A percentile compares a stretch with the other conserved stretches of the same genome.
phyloP scores from a whole-genome alignment of 2,113 vertebrate genomes.

The Athene cunicularia region DNA sequence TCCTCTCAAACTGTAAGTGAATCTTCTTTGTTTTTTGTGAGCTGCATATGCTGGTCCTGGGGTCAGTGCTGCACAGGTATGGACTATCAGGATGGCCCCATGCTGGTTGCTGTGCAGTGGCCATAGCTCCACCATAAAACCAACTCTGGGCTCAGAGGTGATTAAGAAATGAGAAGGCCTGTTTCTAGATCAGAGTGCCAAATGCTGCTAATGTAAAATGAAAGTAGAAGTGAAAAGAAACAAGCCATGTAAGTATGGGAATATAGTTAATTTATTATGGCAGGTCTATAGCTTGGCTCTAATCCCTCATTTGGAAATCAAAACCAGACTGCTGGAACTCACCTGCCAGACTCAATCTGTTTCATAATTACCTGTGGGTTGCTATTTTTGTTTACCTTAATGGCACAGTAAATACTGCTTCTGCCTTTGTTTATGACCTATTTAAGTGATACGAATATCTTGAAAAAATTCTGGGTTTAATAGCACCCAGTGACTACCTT shows the following conservation, averaged over 20 bases:
- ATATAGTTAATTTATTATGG: slow-evolving; percentile 55
- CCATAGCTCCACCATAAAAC: neutral
- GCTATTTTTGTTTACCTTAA: slow-evolving; percentile 73
- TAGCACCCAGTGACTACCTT: neutral
- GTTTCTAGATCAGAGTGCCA: slow-evolving; percentile 6
- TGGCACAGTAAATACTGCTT: slow-evolving; percentile 49
- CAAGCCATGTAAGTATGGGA: slow-evolving; percentile 8
- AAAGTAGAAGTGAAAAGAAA: slow-evolving; percentile 66
- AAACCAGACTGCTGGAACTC: slow-evolving; percentile 36
- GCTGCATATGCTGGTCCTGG: neutral
- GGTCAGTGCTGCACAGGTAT: neutral
- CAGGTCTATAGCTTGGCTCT: slow-evolving; percentile 51
- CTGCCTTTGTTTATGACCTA: slow-evolving; percentile 45
- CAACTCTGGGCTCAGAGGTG: neutral
- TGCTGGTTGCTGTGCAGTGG: neutral
- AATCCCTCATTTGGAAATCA: slow-evolving; percentile 24
- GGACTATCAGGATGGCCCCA: neutral
- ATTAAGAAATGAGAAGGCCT: neutral
- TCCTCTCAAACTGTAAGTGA: neutral
- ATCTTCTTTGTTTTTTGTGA: neutral
- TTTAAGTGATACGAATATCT: slow-evolving; percentile 24
- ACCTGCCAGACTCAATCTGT: slow-evolving; percentile 33
- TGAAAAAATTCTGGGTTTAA: slow-evolving; percentile 44
- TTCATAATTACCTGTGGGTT: slow-evolving; percentile 56
- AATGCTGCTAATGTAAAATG: slow-evolving; percentile 62